phyloP scores from a whole-genome alignment of 2,888 invertebrate genomes.

The Pachliopta kotzebuea region DNA sequence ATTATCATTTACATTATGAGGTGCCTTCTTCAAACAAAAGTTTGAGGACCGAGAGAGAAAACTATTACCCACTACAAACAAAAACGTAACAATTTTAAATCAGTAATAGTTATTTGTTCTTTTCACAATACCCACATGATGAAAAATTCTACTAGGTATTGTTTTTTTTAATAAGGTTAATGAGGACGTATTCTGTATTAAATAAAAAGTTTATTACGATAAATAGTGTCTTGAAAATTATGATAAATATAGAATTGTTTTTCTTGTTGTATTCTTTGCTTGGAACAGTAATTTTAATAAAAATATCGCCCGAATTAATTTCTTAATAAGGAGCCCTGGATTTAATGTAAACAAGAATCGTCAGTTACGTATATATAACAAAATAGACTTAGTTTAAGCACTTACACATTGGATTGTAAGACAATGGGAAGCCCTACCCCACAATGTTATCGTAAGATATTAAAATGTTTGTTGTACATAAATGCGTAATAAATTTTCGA shows the following conservation, averaged over 20 bases:
- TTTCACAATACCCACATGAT: too few species aligned
- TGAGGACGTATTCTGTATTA: neutral
- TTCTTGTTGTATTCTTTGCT: neutral
- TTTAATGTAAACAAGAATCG: neutral
- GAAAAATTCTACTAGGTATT: too few species aligned
- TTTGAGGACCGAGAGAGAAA: too few species aligned
- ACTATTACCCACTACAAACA: too few species aligned
- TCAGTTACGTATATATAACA: conserved; percentile 1
- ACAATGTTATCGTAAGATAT: conserved; percentile 1
- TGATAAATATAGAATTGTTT: neutral
- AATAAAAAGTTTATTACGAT: neutral
- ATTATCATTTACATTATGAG: too few species aligned
- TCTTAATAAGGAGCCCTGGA: neutral
- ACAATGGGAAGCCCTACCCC: conserved; percentile 27
- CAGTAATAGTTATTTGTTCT: too few species aligned
- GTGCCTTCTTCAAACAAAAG: too few species aligned
- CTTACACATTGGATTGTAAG: conserved; percentile 12
- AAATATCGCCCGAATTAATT: neutral
- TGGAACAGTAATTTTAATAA: neutral
- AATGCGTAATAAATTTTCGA: neutral
- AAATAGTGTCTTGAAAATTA: neutral
- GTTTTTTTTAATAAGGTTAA: too few species aligned
- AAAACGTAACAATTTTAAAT: too few species aligned
- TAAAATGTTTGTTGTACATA: neutral
- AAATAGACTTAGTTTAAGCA: conserved; percentile 27